Evolutionary conservation across 2,797 vertebrate species (phyloP), one percentile per base, ranked within the genome.

Genomic region (Cossypha heuglini): DNA sequence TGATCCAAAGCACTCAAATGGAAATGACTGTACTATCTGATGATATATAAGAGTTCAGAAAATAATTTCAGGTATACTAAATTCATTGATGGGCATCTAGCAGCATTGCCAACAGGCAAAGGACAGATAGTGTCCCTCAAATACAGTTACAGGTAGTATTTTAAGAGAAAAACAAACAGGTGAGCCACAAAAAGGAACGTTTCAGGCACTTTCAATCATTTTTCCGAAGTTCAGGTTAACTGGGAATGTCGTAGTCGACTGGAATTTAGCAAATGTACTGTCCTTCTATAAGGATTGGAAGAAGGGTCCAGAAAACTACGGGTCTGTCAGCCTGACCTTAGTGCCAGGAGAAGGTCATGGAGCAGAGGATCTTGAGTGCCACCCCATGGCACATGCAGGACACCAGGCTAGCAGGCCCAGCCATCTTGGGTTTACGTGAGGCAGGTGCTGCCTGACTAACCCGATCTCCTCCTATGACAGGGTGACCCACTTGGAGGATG

Each of bases 241-340:
- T 42, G 51, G 24, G n/a, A 40, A 64, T 43, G 18, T 12, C 1
- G 0, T 6, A 61, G 13, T 9, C 54, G 19, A 55, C 16, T 55
- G 42, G 13, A 75, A 68, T 42, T 61, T 12, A 37, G 7, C 48
- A 81, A 81, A n/a, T 12, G 2, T n/a, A 51, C n/a, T 24, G 29
- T 31, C 45, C 29, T 40, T 22, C 15, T n/a, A 17, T 12, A 48
- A 59, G 10, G 19, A 61, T 4, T 55, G 19, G 40, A 68, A 74
- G 35, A 26, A 55, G 13, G 35, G 61, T 42, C 13, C 40, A n/a
- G 15, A 9, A 10, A 67, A 24, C 40, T 46, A 35, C 35, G 26
- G 15, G 26, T 31, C 40, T 40, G 17, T 16, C 17, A 81, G 54
- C 5, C 54, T 24, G 48, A 42, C 9, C 16, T 62, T 46, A 42